phyloP scores from a whole-genome alignment of 2,888 invertebrate genomes.

The Drosophila pegasa region DNA sequence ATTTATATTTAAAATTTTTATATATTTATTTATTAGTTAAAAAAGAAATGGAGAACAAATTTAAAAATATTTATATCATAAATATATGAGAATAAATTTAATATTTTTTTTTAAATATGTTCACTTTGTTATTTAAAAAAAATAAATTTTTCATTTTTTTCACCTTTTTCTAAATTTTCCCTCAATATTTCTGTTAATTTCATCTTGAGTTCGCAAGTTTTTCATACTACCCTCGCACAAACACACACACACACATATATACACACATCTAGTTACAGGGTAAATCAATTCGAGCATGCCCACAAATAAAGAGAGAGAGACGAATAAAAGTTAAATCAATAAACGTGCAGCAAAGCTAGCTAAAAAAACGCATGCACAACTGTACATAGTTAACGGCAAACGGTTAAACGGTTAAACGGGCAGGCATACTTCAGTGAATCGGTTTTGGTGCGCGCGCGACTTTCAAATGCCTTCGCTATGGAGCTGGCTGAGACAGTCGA shows the following conservation, averaged over 20 bases:
- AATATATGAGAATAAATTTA: too few relatives aligned
- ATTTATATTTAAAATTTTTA: background rate
- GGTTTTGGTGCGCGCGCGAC: slow-evolving; percentile 82
- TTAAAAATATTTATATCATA: too few relatives aligned
- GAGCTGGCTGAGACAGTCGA: slow-evolving; percentile 57
- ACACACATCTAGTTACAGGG: background rate
- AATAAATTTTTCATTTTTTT: too few relatives aligned
- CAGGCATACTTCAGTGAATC: slow-evolving; percentile 84
- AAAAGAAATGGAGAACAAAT: too few relatives aligned
- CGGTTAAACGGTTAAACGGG: slow-evolving; percentile 45
- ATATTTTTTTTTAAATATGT: background rate
- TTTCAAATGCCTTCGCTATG: slow-evolving; percentile 70
- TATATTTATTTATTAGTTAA: too few relatives aligned
- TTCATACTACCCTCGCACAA: slow-evolving; percentile 1
- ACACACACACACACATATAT: background rate
- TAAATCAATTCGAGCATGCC: slow-evolving; percentile 17
- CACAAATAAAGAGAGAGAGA: background rate
- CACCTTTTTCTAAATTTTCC: background rate
- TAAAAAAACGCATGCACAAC: slow-evolving; percentile 52
- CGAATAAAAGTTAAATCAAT: slow-evolving; percentile 2
- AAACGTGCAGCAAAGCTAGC: slow-evolving; percentile 30
- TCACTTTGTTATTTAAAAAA: background rate
- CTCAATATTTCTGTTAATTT: background rate
- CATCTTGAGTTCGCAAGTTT: background rate
- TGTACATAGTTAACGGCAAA: slow-evolving; percentile 39